Percentiles rank a stretch among this genome's conserved stretches.
phyloP scores from a whole-genome alignment of 2,797 vertebrate genomes.

The Emys orbicularis region DNA sequence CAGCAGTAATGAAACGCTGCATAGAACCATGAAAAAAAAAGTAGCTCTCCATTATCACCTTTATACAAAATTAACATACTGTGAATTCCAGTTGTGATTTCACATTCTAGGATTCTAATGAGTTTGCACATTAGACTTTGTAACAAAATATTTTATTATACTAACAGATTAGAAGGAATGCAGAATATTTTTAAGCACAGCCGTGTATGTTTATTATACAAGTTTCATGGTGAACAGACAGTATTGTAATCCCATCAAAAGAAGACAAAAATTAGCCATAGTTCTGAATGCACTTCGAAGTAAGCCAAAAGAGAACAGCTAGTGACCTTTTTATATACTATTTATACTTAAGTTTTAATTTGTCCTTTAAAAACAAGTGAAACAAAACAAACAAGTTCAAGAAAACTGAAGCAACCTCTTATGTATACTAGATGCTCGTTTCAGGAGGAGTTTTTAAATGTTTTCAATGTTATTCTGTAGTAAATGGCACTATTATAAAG shows the following conservation, averaged over 20 bases:
- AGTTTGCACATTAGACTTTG: conserved; percentile 85
- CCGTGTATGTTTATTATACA: conserved; percentile 84
- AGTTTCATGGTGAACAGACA: conserved; percentile 87
- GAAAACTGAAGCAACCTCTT: conserved; percentile 95
- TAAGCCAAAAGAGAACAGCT: conserved; percentile 89
- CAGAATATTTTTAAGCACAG: conserved; percentile 87
- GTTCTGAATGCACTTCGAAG: conserved; percentile 89
- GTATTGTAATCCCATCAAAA: conserved; percentile 88
- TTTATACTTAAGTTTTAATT: conserved; percentile 91
- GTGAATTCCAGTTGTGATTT: conserved; percentile 80
- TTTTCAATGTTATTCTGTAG: conserved; percentile 99
- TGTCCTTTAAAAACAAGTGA: conserved; percentile 93
- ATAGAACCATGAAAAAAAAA: conserved; percentile 64
- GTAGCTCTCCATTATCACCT: conserved; percentile 83
- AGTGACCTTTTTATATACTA: conserved; percentile 89
- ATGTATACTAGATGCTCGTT: conserved; percentile 93
- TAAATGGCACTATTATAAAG: conserved; percentile 98
- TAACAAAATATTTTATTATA: conserved; percentile 86
- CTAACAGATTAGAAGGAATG: conserved; percentile 85
- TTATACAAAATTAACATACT: conserved; percentile 83
- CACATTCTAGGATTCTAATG: conserved; percentile 76
- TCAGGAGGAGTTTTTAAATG: conserved; percentile 97
- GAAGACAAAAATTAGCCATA: conserved; percentile 87
- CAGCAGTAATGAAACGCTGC: conserved; percentile 65
- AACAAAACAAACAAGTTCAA: conserved; percentile 88